phyloP scores from a whole-genome alignment of 2,113 vertebrate genomes.

The Halcyon senegalensis region DNA sequence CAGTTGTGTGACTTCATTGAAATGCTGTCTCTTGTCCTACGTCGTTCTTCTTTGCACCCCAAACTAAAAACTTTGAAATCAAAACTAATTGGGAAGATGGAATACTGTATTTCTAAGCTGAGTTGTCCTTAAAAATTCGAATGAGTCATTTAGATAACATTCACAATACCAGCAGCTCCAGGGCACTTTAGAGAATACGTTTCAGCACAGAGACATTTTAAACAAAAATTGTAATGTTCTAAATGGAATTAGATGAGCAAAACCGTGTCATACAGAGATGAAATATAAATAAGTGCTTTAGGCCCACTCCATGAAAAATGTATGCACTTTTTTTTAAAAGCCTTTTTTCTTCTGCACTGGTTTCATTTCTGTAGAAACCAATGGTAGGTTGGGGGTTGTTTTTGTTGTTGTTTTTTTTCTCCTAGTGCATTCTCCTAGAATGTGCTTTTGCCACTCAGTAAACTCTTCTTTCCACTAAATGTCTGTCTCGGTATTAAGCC shows the following conservation, averaged over 20 bases:
- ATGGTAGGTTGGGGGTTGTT: neutral
- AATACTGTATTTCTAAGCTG: slow-evolving; percentile 6
- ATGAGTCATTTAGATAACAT: slow-evolving; percentile 57
- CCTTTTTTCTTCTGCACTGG: slow-evolving; percentile 27
- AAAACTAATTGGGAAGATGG: slow-evolving; percentile 4
- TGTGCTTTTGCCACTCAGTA: slow-evolving; percentile 49
- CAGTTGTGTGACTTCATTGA: neutral
- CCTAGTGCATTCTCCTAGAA: slow-evolving; percentile 1
- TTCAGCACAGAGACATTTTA: slow-evolving; percentile 46
- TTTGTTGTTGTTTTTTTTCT: neutral
- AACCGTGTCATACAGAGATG: slow-evolving; percentile 59
- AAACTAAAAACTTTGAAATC: slow-evolving; percentile 4
- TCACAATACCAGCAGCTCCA: slow-evolving; percentile 47
- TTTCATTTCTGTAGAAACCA: slow-evolving; percentile 31
- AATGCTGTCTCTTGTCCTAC: neutral
- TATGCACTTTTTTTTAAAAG: slow-evolving; percentile 43
- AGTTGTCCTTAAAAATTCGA: slow-evolving; percentile 51
- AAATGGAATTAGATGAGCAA: slow-evolving; percentile 69
- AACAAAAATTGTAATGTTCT: slow-evolving; percentile 63
- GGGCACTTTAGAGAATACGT: slow-evolving; percentile 55
- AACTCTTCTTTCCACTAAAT: slow-evolving; percentile 49
- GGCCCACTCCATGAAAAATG: slow-evolving; percentile 68
- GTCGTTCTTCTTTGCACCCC: neutral
- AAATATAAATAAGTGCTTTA: slow-evolving; percentile 74
- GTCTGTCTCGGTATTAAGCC: slow-evolving; percentile 35